Conservation (phyloP, 2,888 invertebrate species). For the Apantesis nais region DNA sequence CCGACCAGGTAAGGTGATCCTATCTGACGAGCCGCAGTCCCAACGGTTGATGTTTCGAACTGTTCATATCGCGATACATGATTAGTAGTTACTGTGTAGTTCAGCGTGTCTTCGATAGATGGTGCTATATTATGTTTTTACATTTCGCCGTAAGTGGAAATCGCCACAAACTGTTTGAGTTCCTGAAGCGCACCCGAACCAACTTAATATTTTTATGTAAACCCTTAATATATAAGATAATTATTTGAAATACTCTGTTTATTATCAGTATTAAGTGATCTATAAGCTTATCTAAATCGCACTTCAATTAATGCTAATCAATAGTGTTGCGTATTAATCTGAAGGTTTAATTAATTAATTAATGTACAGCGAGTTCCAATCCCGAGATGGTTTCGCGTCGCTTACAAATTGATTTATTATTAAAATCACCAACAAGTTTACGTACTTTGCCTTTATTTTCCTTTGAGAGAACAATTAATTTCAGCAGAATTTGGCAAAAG, state of each 20-base stretch:
- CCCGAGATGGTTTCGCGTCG: slow-evolving; percentile 32
- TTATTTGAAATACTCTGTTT: not conserved
- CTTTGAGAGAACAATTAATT: slow-evolving; percentile 36
- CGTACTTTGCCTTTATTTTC: slow-evolving; percentile 33
- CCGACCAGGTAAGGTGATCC: too few relatives aligned
- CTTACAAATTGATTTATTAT: slow-evolving; percentile 59
- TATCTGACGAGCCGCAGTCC: too few relatives aligned
- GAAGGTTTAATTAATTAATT: slow-evolving; percentile 43
- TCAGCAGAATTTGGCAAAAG: slow-evolving; percentile 21
- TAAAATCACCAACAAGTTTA: slow-evolving; percentile 48
- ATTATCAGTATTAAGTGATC: not conserved
- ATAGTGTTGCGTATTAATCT: slow-evolving; percentile 30
- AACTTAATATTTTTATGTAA: too few relatives aligned
- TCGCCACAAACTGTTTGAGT: too few relatives aligned
- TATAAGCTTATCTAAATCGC: slow-evolving; percentile 1
- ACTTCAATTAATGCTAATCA: slow-evolving; percentile 15
- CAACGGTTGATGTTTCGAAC: too few relatives aligned
- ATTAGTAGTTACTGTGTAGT: too few relatives aligned
- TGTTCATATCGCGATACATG: too few relatives aligned
- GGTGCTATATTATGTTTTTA: too few relatives aligned
- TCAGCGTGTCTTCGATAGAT: too few relatives aligned
- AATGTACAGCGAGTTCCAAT: slow-evolving; percentile 23
- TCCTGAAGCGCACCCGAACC: not conserved
- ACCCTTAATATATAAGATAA: not conserved
- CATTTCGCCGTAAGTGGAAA: too few relatives aligned